Evolutionary conservation across 2,113 vertebrate genomes (phyloP).

Genomic region (Eublepharis macularius): DNA sequence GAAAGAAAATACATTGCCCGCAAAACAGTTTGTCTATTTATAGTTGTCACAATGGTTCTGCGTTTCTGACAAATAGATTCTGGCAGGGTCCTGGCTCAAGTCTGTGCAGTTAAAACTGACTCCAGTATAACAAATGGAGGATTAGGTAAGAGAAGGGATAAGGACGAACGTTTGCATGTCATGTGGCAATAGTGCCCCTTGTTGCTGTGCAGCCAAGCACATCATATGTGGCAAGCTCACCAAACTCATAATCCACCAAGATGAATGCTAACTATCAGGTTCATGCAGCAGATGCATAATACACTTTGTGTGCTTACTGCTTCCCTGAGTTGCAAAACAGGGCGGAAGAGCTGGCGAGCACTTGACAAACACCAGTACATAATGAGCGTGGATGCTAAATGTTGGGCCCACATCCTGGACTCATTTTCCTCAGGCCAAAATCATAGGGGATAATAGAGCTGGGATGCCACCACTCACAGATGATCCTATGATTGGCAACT

Average conservation of each 20-base stretch:
- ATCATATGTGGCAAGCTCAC: not conserved
- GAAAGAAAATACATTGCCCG: slow-evolving; percentile 34
- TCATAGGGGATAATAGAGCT: not conserved
- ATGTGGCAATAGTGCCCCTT: not conserved
- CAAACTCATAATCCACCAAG: not conserved
- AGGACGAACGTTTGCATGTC: not conserved
- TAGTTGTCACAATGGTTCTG: not conserved
- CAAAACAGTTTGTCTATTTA: slow-evolving; percentile 40
- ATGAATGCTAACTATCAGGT: not conserved
- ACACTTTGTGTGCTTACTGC: not conserved
- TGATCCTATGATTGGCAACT: no score
- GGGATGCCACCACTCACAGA: no score
- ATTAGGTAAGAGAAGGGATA: not conserved
- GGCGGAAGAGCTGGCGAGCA: not conserved
- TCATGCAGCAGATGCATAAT: no score
- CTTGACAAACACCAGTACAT: not conserved
- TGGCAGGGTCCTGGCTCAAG: slow-evolving; percentile 40
- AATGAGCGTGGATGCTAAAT: no score
- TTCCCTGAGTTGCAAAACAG: not conserved
- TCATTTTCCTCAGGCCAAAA: not conserved
- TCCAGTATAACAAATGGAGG: not conserved
- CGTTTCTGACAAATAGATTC: slow-evolving; percentile 17
- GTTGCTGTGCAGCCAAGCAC: not conserved
- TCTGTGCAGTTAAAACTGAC: slow-evolving; percentile 8
- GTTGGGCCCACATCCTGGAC: no score